Conservation (phyloP, 2,113 vertebrate species). For the Alexandromys fortis region DNA sequence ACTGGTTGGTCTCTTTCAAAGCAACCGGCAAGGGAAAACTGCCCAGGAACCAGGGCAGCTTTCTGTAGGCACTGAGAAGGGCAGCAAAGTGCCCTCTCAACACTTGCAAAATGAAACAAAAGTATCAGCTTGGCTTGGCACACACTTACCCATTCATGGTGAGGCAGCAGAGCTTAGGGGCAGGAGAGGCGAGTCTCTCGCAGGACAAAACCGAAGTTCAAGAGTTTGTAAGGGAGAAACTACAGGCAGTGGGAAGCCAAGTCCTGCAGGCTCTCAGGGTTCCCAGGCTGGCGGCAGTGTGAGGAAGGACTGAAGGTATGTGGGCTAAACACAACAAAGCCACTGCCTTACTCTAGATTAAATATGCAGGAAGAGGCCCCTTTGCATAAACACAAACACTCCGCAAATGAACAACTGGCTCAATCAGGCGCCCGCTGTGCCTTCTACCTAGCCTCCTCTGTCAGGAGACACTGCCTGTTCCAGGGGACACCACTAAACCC, state of each 20-base stretch:
- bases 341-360: conserved; percentile 95
- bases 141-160: conserved; percentile 92
- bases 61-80: conserved; percentile 31
- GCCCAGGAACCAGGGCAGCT: conserved; percentile 69
- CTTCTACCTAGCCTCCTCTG: conserved; percentile 92
- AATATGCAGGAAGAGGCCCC: conserved; percentile 98
- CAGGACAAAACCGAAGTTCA: conserved; percentile 85
- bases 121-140: conserved; percentile 80
- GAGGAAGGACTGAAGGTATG: conserved; percentile 95
- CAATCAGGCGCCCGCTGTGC: conserved; percentile 92
- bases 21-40: conserved; percentile 60
- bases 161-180: conserved; percentile 84
- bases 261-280: conserved; percentile 78
- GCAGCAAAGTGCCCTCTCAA: conserved; percentile 64
- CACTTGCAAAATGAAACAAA: conserved; percentile 82
- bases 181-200: conserved; percentile 83
- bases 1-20: conserved; percentile 44
- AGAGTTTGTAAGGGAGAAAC: conserved; percentile 83
- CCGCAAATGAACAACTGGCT: conserved; percentile 95
- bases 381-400: conserved; percentile 99
- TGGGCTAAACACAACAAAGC: conserved; percentile 98
- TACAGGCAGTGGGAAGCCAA: conserved; percentile 83
- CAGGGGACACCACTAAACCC: conserved; percentile 81
- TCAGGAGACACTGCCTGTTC: conserved; percentile 81
- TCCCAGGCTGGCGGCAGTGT: conserved; percentile 84